phyloP scores from a whole-genome alignment of 1,140 invertebrate genomes.

The Drosophila trapezifrons region DNA sequence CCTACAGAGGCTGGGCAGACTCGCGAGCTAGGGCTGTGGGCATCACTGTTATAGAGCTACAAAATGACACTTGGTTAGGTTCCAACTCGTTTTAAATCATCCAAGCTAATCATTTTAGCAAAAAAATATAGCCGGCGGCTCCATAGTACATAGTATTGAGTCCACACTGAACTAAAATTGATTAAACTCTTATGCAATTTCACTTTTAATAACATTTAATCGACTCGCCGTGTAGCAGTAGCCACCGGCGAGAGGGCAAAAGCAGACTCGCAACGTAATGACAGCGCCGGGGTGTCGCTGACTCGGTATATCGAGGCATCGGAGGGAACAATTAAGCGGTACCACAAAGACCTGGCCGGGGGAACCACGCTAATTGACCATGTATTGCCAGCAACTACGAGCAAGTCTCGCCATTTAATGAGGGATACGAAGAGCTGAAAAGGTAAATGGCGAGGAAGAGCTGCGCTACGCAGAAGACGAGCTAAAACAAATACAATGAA shows the following conservation, averaged over 20 bases:
- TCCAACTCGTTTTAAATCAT: not conserved
- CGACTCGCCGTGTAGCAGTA: slow-evolving; percentile 49
- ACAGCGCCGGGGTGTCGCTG: slow-evolving; percentile 15
- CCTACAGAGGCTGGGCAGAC: too few relatives aligned
- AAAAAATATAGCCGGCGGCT: not conserved
- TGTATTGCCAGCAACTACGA: slow-evolving; percentile 74
- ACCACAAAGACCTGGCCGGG: slow-evolving; percentile 49
- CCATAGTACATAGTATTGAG: slow-evolving; percentile 8
- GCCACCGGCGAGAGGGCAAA: slow-evolving; percentile 35
- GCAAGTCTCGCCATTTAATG: slow-evolving; percentile 73
- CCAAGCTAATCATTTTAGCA: not conserved
- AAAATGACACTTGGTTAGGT: too few relatives aligned
- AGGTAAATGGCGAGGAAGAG: slow-evolving; percentile 55
- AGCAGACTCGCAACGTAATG: slow-evolving; percentile 51
- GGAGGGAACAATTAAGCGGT: slow-evolving; percentile 60
- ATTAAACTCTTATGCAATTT: slow-evolving; percentile 75
- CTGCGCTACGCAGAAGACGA: slow-evolving; percentile 34
- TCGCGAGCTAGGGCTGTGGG: too few relatives aligned
- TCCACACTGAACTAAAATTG: slow-evolving; percentile 50
- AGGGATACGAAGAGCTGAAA: slow-evolving; percentile 62
- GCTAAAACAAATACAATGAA: slow-evolving; percentile 77
- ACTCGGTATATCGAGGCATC: slow-evolving; percentile 9
- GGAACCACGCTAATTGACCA: slow-evolving; percentile 76
- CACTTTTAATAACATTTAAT: slow-evolving; percentile 72
- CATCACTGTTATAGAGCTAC: too few relatives aligned